These are phyloP conservation scores for Asarcornis scutulata DNA, from an alignment of 2,113 vertebrate species.

Conservation along the genomic window DNA sequence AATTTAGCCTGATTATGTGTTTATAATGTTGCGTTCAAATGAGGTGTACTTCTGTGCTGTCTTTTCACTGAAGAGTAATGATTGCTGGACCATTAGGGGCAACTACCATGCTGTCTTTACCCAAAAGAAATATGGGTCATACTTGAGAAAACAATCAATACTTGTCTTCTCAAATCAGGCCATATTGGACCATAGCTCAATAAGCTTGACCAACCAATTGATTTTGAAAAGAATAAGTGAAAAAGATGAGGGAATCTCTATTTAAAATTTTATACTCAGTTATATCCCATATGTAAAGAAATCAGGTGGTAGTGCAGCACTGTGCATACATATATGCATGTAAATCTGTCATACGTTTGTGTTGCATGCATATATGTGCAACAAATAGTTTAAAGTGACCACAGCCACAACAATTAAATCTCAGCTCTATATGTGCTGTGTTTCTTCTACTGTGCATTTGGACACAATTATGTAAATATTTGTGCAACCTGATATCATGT, in stretches of 20 bases:
- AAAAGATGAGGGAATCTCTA: background rate
- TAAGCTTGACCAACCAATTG: background rate
- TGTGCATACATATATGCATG: background rate
- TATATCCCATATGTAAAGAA: background rate
- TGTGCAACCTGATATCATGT: background rate
- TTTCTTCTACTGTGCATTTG: background rate
- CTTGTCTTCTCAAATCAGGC: background rate
- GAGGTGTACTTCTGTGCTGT: background rate
- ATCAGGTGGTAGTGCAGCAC: background rate
- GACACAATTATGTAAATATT: background rate
- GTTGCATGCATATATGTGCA: background rate
- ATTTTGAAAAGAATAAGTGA: constrained; percentile 12
- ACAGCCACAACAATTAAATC: background rate
- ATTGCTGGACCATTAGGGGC: background rate
- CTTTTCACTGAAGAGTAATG: background rate
- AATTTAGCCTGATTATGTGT: background rate
- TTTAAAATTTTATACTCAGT: background rate
- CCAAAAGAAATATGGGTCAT: background rate
- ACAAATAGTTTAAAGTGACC: background rate
- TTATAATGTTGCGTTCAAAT: background rate
- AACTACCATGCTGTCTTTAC: background rate
- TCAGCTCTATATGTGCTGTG: fast-evolving
- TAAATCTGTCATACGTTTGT: background rate
- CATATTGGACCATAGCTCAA: background rate
- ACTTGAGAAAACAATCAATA: background rate